Evolutionary conservation across 2,113 vertebrate genomes (phyloP), one percentile per base, ranked within the genome.

Genomic region (Phylloscopus whistleri): DNA sequence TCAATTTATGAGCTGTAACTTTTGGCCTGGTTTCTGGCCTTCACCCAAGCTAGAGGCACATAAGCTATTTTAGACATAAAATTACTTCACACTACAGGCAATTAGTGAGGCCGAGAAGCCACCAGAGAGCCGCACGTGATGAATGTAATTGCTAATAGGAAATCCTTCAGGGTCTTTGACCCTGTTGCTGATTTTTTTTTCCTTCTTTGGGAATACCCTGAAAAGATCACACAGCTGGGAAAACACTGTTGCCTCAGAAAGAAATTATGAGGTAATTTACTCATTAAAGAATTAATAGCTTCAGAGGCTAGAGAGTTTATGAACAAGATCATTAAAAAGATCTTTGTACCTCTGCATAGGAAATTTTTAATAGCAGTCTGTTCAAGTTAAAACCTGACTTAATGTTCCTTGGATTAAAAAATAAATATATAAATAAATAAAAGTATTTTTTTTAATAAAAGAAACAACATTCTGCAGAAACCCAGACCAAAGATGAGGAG

Each of bases 61-160:
- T 24, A 48, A 87, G 60, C 39, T 87, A 89, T 84, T 91, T 93
- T 43, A 81, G 68, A 81, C 21, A 91, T 43, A 67, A 91, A 94
- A 87, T 81, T 84, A 67, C 44, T 87, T 89, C 76, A 64, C 81
- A 75, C 52, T 91, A 59, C 14, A 89, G 81, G 73, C 81, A 96
- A 91, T 94, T 95, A 94, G 52, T n/a, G 81, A 95, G 52, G 68
- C 60, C 87, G 89, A 80, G 64, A 91, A 79, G 59, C 51, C 89
- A 86, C 84, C n/a, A 53, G 64, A 93, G 89, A 94, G 48, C 31
- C 39, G 39, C 26, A 55, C 8, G 41, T 81, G 84, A 96, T 91
- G 31, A 94, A 93, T 70, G 55, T 70, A 95, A 91, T 75, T 87
- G 80, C 77, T 87, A 55, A 23, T 48, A 73, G 84, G 77, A 89